A percentile compares a stretch with the other conserved stretches of the same genome.
phyloP scores from a whole-genome alignment of 2,888 invertebrate genomes.

The Standfussiana lucernea region DNA sequence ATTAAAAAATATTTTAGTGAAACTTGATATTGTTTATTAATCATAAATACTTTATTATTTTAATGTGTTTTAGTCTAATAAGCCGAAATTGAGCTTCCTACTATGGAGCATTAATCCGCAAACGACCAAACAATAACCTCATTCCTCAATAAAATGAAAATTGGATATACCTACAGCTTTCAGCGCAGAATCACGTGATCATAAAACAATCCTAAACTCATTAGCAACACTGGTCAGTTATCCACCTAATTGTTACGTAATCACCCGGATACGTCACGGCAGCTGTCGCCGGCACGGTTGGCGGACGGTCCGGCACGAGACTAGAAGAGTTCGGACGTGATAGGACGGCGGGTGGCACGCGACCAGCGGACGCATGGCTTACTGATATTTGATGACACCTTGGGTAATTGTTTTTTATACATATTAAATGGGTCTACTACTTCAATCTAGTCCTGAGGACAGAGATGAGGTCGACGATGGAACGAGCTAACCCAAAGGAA shows the following conservation, averaged over 20 bases:
- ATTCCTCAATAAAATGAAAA: conserved; percentile 3
- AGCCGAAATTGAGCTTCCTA: neutral
- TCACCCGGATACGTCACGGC: conserved; percentile 40
- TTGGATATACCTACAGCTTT: conserved; percentile 2
- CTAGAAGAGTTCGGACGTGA: conserved; percentile 16
- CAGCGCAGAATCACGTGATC: conserved; percentile 17
- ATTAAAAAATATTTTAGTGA: neutral
- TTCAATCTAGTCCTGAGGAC: no score
- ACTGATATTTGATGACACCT: conserved; percentile 6
- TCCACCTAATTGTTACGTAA: conserved; percentile 51
- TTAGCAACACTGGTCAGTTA: conserved; percentile 20
- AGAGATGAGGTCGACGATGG: no score
- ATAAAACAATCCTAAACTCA: conserved; percentile 35
- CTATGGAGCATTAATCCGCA: neutral
- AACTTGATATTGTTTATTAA: neutral
- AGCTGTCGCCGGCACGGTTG: conserved; percentile 14
- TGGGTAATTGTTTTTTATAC: no score
- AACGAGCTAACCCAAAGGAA: no score
- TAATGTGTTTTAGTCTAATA: neutral
- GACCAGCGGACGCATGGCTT: conserved; percentile 15
- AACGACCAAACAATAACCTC: neutral
- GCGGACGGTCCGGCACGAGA: conserved; percentile 43
- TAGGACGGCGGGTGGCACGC: conserved; percentile 13
- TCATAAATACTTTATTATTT: neutral
- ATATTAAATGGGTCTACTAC: no score